Evolutionary conservation across 64 coral and sea anemone genomes (phyloP).

Genomic region (Porites lutea): DNA sequence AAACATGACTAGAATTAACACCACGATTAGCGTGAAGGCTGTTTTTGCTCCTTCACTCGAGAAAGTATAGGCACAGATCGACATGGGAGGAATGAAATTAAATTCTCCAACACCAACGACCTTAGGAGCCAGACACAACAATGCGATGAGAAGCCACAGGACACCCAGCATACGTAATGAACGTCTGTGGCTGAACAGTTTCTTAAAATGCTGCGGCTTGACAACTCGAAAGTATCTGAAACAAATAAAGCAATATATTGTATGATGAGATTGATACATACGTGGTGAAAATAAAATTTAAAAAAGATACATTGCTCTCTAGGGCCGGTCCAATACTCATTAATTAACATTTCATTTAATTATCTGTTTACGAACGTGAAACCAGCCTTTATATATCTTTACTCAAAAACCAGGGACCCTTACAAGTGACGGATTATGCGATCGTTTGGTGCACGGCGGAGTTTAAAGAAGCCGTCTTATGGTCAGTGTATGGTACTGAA

Average conservation of each 20-base stretch:
- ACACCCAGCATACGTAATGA: not conserved
- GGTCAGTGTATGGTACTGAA: too few relatives aligned
- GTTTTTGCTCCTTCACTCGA: not conserved
- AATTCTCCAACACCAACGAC: not conserved
- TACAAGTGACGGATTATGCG: too few relatives aligned
- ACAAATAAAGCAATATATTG: not conserved
- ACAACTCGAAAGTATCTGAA: conserved; percentile 43
- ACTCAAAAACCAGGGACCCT: too few relatives aligned
- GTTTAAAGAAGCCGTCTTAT: too few relatives aligned
- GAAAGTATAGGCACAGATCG: conserved; percentile 26
- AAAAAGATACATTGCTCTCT: too few relatives aligned
- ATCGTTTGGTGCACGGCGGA: too few relatives aligned
- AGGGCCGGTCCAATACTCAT: too few relatives aligned
- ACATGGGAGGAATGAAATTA: not conserved
- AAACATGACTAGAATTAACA: conserved; percentile 8
- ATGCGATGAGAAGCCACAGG: conserved; percentile 25
- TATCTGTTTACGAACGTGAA: too few relatives aligned
- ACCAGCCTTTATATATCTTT: too few relatives aligned
- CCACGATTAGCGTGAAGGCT: conserved; percentile 1
- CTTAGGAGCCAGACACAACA: not conserved
- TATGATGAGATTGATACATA: not conserved
- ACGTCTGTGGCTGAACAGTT: not conserved
- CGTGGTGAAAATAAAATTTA: too few relatives aligned
- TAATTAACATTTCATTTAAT: too few relatives aligned
- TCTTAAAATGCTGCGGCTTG: not conserved